Percentiles rank a stretch among this genome's conserved stretches.
These are phyloP conservation scores for Akabosia matsudoensis DNA, from an alignment of 1,140 invertebrate species.

Conservation along the genomic window DNA sequence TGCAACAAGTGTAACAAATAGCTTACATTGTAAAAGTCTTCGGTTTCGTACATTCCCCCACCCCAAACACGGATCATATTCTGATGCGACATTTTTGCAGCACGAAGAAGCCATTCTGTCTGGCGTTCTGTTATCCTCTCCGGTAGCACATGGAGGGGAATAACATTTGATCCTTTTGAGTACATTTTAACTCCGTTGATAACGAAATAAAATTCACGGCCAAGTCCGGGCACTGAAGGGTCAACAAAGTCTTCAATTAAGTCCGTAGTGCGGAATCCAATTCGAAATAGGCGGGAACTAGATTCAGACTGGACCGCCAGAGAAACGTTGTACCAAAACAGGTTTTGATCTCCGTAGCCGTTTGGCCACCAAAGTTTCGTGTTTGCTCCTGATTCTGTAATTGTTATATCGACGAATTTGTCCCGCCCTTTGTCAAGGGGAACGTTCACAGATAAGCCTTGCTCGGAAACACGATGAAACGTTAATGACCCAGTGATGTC, in stretches of 20 bases:
- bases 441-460: background rate
- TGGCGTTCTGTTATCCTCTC: slow-evolving; percentile 62
- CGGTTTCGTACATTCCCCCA: slow-evolving; percentile 90
- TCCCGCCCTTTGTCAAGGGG: background rate
- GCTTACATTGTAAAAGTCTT: slow-evolving; percentile 84
- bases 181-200: slow-evolving; percentile 88
- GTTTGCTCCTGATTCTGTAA: slow-evolving; percentile 37
- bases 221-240: slow-evolving; percentile 50
- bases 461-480: background rate
- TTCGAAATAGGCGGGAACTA: slow-evolving; percentile 53
- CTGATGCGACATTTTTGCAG: slow-evolving; percentile 77
- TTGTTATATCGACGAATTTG: background rate
- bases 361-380: slow-evolving; percentile 89
- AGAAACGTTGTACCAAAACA: slow-evolving; percentile 68
- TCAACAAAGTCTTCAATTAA: slow-evolving; percentile 66
- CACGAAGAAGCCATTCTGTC: slow-evolving; percentile 61
- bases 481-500: background rate
- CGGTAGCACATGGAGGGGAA: slow-evolving; percentile 83
- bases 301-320: slow-evolving; percentile 52
- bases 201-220: slow-evolving; percentile 81
- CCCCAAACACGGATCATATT: slow-evolving; percentile 97
- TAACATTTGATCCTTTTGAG: slow-evolving; percentile 94
- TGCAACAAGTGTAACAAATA: too few species aligned
- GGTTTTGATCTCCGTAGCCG: slow-evolving; percentile 76
- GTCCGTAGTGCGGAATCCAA: slow-evolving; percentile 86